Base-by-base conservation (phyloP, 2,113 vertebrate genomes). In the Thamnaconus septentrionalis region DNA sequence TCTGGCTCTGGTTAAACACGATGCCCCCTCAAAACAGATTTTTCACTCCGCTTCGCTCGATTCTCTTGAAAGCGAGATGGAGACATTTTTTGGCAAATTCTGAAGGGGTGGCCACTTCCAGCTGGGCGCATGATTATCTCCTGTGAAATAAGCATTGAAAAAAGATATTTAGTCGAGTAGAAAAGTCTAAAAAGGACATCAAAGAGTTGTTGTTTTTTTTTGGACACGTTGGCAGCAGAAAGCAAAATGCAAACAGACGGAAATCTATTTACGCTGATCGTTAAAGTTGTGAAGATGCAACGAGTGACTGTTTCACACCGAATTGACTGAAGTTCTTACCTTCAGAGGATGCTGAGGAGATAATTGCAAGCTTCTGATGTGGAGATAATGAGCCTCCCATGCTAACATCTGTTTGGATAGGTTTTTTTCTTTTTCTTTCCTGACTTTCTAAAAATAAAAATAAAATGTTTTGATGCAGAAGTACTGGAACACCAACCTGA, bases 281-380 rank as follows among this genome's bases (percentile, higher is more conserved):
- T 41, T 56, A 48, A 12, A 45, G 18, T 12, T 3, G 31, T 66
- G 48, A 52, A 60, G 52, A 54, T 56, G 39, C 51, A 1, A 6
- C 53, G 8, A 0, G 11, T 5, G 56, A 53, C 42, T 12, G 56
- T 55, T 45, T 74, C 7, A 31, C 18, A 52, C 2, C 31, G n/a
- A 68, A 8, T 56, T 4, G 41, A 66, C 51, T 61, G 0, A 45
- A 53, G 46, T 50, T 53, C 41, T 40, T 44, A 53, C 10, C 50
- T 59, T 65, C 52, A 64, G 60, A 76, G 44, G 41, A 64, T 46
- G 61, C 11, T 40, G 41, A 58, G 11, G 52, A 12, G 45, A 66
- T 64, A 63, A 49, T 61, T 64, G 45, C 47, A 47, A 56, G 41
- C 49, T 6, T 57, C 12, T 59, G 58, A 60, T 66, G 54, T 39